A percentile compares a stretch with the other conserved stretches of the same genome.
These are phyloP conservation scores for Calameuta pallipes DNA, from an alignment of 2,888 invertebrate genomes.

Conservation along the genomic window DNA sequence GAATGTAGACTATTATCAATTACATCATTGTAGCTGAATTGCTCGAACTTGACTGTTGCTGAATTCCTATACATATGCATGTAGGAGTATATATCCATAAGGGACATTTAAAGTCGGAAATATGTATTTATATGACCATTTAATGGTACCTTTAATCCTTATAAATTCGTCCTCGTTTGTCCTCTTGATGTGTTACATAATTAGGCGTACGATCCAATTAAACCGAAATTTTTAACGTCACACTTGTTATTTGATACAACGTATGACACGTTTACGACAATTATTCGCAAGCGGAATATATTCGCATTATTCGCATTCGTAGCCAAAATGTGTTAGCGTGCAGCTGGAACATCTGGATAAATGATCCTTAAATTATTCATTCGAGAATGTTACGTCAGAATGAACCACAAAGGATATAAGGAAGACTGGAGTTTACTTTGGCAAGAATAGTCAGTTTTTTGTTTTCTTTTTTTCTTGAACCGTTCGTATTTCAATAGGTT, in stretches of 20 bases:
- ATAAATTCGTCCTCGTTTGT: background rate
- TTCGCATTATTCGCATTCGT: background rate
- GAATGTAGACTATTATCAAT: background rate
- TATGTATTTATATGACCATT: background rate
- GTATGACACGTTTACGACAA: background rate
- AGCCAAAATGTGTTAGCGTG: background rate
- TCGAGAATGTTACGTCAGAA: background rate
- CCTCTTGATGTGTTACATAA: background rate
- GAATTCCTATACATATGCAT: background rate
- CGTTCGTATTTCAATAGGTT: background rate
- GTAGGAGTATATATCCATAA: too few relatives aligned
- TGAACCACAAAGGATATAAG: background rate
- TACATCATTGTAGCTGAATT: background rate
- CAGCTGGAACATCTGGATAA: background rate
- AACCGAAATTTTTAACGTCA: background rate
- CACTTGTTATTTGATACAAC: background rate
- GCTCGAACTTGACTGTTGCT: background rate
- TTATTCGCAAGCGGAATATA: background rate
- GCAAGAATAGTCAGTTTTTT: background rate
- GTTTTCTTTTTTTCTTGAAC: background rate
- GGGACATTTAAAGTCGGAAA: background rate
- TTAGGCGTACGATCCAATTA: background rate
- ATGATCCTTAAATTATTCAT: background rate
- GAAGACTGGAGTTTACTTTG: background rate
- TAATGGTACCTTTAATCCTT: background rate